Base-by-base conservation (phyloP, 2,888 invertebrate genomes). In the Zootermopsis nevadensis region DNA sequence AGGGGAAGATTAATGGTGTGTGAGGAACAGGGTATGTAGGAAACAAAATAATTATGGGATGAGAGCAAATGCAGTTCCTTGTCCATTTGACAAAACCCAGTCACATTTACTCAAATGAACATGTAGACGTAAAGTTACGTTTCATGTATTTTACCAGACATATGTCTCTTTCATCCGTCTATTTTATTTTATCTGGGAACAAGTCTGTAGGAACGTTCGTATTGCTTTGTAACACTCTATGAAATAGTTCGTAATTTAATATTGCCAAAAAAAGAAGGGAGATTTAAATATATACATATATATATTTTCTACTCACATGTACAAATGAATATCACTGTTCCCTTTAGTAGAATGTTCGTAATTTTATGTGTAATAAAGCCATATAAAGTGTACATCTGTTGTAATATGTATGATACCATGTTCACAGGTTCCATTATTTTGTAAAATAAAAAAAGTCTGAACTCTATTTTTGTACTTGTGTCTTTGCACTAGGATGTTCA, bases 251-350 rank as follows among this genome's bases (percentile, higher is more conserved):
- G 33, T 77, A 24, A 77, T 76, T 76, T 76, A 76, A 76, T 38
- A 48, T 76, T 76, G 42, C 76, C 42, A 48, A 76, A 38, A 74
- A 72, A 72, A 74, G n/a, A 74, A 74, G 42, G 77, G 53, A 82
- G 82, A 82, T 81, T 79, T 79, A 55, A 53, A 67, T 76, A 67
- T 82, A 60, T 60, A 60, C 15, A 48, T 53, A 53, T 60, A 60
- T 60, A 82, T 82, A 82, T 82, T 82, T 82, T 82, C 77, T 82
- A 82, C 79, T 67, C 77, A 82, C 77, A 31, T 77, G 77, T 82
- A 82, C 76, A 76, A 82, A 77, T 48, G 24, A 76, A 77, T 77
- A 33, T 60, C 60, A 72, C 33, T 42, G 33, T 82, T 66, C 74
- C 77, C 60, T 38, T 77, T 55, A 77, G 27, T 55, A 27, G 38